These are phyloP conservation scores for Chelonoidis abingdonii DNA, from an alignment of 2,113 vertebrate species.

Conservation along the genomic window DNA sequence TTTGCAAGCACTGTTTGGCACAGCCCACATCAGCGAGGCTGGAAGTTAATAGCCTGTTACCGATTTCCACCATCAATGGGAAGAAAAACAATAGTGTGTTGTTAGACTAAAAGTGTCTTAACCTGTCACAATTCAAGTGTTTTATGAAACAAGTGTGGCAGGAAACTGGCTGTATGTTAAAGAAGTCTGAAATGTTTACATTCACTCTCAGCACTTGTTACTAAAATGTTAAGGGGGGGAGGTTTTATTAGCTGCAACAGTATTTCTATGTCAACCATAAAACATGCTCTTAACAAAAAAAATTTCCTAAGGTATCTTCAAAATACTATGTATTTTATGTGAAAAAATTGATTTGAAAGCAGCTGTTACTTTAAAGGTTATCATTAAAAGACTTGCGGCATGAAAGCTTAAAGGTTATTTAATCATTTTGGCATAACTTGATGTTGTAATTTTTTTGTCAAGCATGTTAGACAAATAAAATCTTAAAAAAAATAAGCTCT, in stretches of 20 bases:
- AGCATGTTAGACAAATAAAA: constrained; percentile 86
- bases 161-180: constrained; percentile 57
- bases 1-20: not conserved
- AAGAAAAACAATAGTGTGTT: constrained; percentile 37
- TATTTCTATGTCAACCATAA: constrained; percentile 70
- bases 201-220: constrained; percentile 18
- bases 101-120: constrained; percentile 39
- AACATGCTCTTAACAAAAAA: constrained; percentile 58
- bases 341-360: constrained; percentile 66
- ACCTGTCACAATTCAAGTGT: constrained; percentile 30
- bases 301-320: constrained; percentile 76
- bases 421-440: constrained; percentile 78
- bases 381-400: constrained; percentile 69
- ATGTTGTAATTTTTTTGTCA: constrained; percentile 83
- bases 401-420: constrained; percentile 69
- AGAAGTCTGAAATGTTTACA: constrained; percentile 60
- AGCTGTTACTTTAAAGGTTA: constrained; percentile 77
- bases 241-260: constrained; percentile 36
- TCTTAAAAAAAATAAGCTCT: constrained; percentile 68
- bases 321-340: constrained; percentile 84
- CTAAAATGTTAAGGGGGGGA: not conserved
- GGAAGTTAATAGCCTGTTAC: not conserved
- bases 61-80: not conserved
- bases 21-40: constrained; percentile 26
- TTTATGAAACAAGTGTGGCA: constrained; percentile 42